Evolutionary conservation across 2,888 invertebrate genomes (phyloP).

Genomic region (Chirona hameri): DNA sequence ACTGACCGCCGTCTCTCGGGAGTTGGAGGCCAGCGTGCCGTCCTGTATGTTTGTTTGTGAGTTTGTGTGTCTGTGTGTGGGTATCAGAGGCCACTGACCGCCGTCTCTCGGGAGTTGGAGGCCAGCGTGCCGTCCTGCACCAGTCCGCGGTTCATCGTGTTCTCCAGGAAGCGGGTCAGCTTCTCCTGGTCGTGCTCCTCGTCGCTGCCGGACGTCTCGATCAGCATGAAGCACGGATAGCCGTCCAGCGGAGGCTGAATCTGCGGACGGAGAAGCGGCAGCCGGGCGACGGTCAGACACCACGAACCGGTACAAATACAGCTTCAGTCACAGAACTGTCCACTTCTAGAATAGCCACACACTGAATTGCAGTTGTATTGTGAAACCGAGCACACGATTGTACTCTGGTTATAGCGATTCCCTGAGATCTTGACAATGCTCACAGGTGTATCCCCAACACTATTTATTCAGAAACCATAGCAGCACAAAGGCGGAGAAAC

Average conservation of each 20-base stretch:
- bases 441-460: no score
- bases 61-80: no score
- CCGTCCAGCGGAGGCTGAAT: conserved; percentile 1
- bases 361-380: no score
- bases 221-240: conserved; percentile 31
- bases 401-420: no score
- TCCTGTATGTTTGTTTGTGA: conserved; percentile 51
- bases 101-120: conserved; percentile 45
- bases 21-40: conserved; percentile 70
- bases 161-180: conserved; percentile 69
- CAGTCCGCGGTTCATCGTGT: conserved; percentile 64
- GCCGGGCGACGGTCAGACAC: no score
- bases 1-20: not conserved
- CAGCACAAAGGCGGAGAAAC: no score
- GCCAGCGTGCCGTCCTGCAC: conserved; percentile 81
- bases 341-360: no score
- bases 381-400: no score
- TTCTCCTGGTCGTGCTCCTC: conserved; percentile 82
- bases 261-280: conserved; percentile 43
- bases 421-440: no score
- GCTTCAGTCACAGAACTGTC: no score
- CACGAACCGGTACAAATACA: no score
- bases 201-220: conserved; percentile 66
- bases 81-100: not conserved
- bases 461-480: no score